Conservation (phyloP, 2,888 invertebrate species). For the Agonopterix subpropinquella region DNA sequence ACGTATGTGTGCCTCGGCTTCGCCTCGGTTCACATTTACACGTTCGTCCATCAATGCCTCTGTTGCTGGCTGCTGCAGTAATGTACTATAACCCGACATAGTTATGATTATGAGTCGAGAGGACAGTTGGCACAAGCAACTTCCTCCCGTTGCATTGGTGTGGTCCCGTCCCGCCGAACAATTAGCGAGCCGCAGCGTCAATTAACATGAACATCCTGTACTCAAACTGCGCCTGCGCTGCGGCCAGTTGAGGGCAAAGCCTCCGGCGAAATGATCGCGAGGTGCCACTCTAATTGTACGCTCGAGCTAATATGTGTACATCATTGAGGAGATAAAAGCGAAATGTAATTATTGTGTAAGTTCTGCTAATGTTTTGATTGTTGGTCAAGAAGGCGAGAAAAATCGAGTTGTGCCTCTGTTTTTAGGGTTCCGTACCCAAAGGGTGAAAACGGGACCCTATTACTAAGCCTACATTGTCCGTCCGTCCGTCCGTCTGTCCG, state of each 20-base stretch:
- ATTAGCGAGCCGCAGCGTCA: slow-evolving; percentile 59
- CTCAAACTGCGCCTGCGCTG: slow-evolving; percentile 34
- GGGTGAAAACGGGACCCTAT: no score
- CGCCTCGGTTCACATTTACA: no score
- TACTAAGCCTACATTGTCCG: no score
- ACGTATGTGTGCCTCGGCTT: no score
- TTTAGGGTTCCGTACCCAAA: no score
- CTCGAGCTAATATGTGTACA: not conserved
- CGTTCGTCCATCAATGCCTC: no score
- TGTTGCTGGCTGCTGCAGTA: no score
- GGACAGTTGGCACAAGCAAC: slow-evolving; percentile 33
- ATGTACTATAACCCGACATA: slow-evolving; percentile 4
- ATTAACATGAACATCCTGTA: slow-evolving; percentile 73
- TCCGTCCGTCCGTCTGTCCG: no score
- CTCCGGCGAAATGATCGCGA: slow-evolving; percentile 10
- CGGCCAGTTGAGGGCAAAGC: slow-evolving; percentile 45
- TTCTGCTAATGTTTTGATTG: no score
- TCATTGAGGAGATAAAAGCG: not conserved
- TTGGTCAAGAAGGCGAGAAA: no score
- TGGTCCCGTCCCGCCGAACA: slow-evolving; percentile 55
- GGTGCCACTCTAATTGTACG: no score
- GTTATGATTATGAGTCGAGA: slow-evolving; percentile 18
- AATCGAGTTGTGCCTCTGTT: no score
- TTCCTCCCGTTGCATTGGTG: slow-evolving; percentile 40
- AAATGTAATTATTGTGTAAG: not conserved